Evolutionary conservation across 2,113 vertebrate genomes (phyloP).

Genomic region (Dipodomys merriami): DNA sequence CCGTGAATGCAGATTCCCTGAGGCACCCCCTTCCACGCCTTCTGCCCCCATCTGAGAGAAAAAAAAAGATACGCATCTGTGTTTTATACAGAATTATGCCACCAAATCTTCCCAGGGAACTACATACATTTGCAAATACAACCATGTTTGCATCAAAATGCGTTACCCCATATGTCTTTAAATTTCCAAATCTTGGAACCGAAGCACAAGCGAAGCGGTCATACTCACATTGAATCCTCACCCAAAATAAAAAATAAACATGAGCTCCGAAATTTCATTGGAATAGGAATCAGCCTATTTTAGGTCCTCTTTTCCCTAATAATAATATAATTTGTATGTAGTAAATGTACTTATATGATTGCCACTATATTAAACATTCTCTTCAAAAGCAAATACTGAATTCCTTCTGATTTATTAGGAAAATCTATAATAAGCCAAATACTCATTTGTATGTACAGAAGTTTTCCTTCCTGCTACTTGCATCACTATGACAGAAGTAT

Average conservation of each 20-base stretch:
- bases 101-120: not conserved
- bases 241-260: not conserved
- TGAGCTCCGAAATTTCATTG: conserved; percentile 1
- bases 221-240: not conserved
- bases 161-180: not conserved
- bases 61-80: not conserved
- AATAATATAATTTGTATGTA: not conserved
- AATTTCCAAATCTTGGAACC: not conserved
- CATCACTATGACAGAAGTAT: too few species aligned
- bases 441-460: not conserved
- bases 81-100: not conserved
- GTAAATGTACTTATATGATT: not conserved
- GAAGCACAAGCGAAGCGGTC: not conserved
- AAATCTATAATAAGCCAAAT: conserved; percentile 17
- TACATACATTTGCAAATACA: not conserved
- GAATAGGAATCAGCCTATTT: not conserved
- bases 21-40: conserved; percentile 91
- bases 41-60: conserved; percentile 91
- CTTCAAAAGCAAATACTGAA: conserved; percentile 11
- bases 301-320: not conserved
- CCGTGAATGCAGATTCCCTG: conserved; percentile 91
- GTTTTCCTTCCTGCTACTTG: not conserved
- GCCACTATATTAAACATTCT: not conserved
- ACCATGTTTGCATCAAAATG: not conserved
- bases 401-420: conserved; percentile 10